Evolutionary conservation across 2,113 vertebrate genomes (phyloP).

Genomic region (Dipodomys spectabilis): DNA sequence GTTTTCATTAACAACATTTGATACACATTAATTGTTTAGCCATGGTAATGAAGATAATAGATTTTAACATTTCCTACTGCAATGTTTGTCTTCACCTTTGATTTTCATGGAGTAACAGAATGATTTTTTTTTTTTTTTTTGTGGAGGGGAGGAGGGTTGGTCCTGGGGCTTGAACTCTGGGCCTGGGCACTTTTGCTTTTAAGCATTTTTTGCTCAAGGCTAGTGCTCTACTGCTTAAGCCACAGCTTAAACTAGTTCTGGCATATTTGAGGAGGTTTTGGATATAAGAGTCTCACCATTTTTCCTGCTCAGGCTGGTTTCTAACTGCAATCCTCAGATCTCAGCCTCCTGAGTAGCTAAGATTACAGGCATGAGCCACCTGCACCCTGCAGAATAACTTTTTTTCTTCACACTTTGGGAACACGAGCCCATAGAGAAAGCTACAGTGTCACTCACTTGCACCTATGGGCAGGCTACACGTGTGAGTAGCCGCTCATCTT

Average conservation of each 20-base stretch:
- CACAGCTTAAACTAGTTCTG: too few relatives aligned
- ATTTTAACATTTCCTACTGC: not conserved
- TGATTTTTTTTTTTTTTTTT: not conserved
- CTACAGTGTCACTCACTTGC: not conserved
- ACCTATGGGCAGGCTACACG: not conserved
- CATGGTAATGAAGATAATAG: not conserved
- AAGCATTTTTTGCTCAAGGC: too few relatives aligned
- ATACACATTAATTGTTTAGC: not conserved
- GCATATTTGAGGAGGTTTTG: too few relatives aligned
- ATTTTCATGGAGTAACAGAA: constrained; percentile 5
- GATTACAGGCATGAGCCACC: too few relatives aligned
- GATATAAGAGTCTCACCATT: too few relatives aligned
- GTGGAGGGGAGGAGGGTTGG: too few relatives aligned
- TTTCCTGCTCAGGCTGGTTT: too few relatives aligned
- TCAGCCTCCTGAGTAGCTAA: too few relatives aligned
- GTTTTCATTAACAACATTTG: constrained; percentile 19
- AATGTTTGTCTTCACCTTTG: not conserved
- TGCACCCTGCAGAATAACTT: not conserved
- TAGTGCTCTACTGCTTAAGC: too few relatives aligned
- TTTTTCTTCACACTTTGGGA: not conserved
- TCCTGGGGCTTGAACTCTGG: too few relatives aligned
- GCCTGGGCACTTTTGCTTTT: too few relatives aligned
- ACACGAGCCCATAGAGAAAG: not conserved
- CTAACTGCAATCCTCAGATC: too few relatives aligned
- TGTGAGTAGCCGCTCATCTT: not conserved